Evolutionary conservation across 2,797 vertebrate genomes (phyloP), one percentile per base, ranked within the genome.

Genomic region (Pangasius mekongensis): DNA sequence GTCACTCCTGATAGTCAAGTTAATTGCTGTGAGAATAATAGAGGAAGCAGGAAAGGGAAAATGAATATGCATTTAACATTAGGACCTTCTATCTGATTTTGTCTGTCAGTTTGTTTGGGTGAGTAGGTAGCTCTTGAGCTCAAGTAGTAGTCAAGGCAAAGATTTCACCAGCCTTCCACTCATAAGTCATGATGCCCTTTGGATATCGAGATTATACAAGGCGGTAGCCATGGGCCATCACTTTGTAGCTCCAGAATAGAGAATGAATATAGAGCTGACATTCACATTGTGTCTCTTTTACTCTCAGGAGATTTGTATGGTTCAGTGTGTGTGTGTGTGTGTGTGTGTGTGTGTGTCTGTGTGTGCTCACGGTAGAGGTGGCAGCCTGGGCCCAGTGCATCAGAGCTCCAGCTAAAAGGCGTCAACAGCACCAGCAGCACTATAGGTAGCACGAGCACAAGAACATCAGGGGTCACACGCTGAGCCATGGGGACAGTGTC

Each of bases 1-100:
- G 92, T 97, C 97, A 36, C 97, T 98, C 83, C 95, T 96, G 89
- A 98, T 95, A 10, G 97, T 98, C 87, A 98, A 95, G 0, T 97
- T 97, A 92, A 98, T 97, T 56, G 98, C 97, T 98, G 92, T 9
- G 33, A 6, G 54, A 54, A 80, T 43, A 73, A 54, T 39, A 81
- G 0, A 86, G 77, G 43, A 27, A 56, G 9, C 11, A 27, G 16
- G 64, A 47, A 67, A 24, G 4, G 11, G 3, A 30, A 22, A 52
- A 39, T 71, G 1, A 69, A 71, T 67, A 52, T 54, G 56, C 27
- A 49, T 54, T 78, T 56, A 52, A 1, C 52, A 83, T 64, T 47
- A 64, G 10, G 39, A 83, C 14, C 10, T 2, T 60, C 33, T 27
- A 24, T 64, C 58, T 36, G 49, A 62, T 64, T 83, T 64, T 62